Base-by-base conservation (phyloP, 2,888 invertebrate species). In the Campopleginae sp. region DNA sequence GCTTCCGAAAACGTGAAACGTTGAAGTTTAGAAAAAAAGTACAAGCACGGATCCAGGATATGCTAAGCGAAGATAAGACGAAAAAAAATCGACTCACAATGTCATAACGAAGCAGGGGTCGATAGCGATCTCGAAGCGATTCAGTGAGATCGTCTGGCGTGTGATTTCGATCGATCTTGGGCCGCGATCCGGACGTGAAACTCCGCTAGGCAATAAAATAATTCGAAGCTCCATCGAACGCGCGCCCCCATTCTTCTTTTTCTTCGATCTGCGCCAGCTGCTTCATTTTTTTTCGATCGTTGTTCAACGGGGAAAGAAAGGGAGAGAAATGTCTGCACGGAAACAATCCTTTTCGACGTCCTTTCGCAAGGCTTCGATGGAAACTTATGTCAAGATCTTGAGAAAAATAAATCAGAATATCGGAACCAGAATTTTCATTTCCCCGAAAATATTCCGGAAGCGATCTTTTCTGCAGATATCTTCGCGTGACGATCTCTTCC, bases 321-420 rank as follows among this genome's bases (percentile, higher is more conserved):
- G 38, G 38, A 10, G 31, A 51, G 10, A 66, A 78, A 80, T 72
- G 58, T 58, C 38, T 74, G 83, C 65, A 27, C 54, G 65, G 48
- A 70, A 84, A 71, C 81, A 83, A 87, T 86, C 87, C 82, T 79
- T 88, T 42, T 72, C 63, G 72, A 19, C 71, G 80, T 48, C 38
- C 74, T 88, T 38, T 38, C 10, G 38, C 38, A 38, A 38, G 38
- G 38, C 10, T 38, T 5, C 38, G 38, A 7, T 38, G 38, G 38
- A 38, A 38, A 38, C 38, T 38, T 38, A 7, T 38, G 38, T 38
- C 8, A 38, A 38, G 38, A 38, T 38, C 38, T 38, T 10, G 4
- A 38, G 38, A 7, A 7, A 63, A 75, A 61, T 42, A 70, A 33
- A 63, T 38, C 3, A 23, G 0, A 7, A 6, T 19, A 54, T 54